Conservation (phyloP, 2,113 vertebrate genomes). For the Salvelinus sp. region DNA sequence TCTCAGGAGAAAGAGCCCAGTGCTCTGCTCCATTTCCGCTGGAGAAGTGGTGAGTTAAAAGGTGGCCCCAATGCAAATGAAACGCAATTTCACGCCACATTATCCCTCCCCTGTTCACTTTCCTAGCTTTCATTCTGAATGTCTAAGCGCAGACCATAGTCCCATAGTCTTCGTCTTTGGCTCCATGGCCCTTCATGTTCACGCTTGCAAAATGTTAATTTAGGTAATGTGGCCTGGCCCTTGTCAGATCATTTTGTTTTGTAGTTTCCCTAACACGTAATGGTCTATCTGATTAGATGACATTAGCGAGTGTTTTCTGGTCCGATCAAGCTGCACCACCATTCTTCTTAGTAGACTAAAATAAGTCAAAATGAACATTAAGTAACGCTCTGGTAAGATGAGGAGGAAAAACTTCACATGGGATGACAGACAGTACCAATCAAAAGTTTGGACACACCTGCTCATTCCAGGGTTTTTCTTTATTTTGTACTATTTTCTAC, state of each 20-base stretch:
- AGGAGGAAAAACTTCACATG: no score
- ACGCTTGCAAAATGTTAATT: conserved; percentile 99
- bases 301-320: conserved; percentile 92
- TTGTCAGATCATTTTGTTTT: conserved; percentile 94
- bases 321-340: conserved; percentile 83
- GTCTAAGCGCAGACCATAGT: conserved; percentile 93
- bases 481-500: no score
- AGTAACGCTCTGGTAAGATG: not conserved
- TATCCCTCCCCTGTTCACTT: conserved; percentile 98
- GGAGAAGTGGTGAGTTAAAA: conserved; percentile 84
- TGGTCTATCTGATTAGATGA: conserved; percentile 97
- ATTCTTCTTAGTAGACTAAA: not conserved
- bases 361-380: not conserved
- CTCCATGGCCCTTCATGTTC: conserved; percentile 91
- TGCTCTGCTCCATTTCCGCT: conserved; percentile 79
- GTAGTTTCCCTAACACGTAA: conserved; percentile 97
- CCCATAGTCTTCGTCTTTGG: conserved; percentile 81
- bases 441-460: no score
- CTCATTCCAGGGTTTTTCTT: no score
- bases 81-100: conserved; percentile 99
- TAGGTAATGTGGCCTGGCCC: conserved; percentile 94
- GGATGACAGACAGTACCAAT: no score
- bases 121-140: conserved; percentile 99
- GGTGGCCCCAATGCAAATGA: conserved; percentile 94
- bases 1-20: conserved; percentile 41